Evolutionary conservation across 2,888 invertebrate genomes (phyloP), one percentile per base, ranked within the genome.

Genomic region (Oligia strigilis): DNA sequence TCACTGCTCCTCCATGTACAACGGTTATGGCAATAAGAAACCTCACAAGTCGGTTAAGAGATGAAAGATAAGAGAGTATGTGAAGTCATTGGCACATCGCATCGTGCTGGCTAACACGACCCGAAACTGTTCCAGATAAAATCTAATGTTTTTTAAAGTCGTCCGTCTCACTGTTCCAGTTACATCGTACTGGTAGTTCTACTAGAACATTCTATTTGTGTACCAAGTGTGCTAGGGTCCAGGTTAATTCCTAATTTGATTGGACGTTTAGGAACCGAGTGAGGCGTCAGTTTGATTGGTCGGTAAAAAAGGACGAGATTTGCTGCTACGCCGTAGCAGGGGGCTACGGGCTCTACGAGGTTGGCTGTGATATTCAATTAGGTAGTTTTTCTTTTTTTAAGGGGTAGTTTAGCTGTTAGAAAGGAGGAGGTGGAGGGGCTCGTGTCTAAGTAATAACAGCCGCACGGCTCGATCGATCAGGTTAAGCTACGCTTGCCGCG

Each of bases 61-160:
- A 87, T 88, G 75, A 60, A 78, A 88, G 88, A 89, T 89, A 88
- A 85, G 84, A 77, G 52, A 65, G 72, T 79, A 79, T 85, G 82
- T 87, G 64, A 82, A 84, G 82, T 86, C 75, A 83, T 84, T 75
- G 82, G 87, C 82, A 86, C 83, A 83, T 79, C 77, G 74, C 77
- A 19, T 84, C 81, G 84, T 84, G 78, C 83, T 75, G 76, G 52
- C 77, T 80, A 80, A 88, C 83, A 87, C 76, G 72, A 80, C 77
- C 69, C 81, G 69, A 80, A 83, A 87, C 78, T 40, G 79, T 77
- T 79, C 58, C 40, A 84, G 83, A 88, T 88, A 83, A 72, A 29
- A 86, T 86, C 83, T 74, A 69, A 77, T 78, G 73, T 80, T 82
- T 81, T 62, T 70, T 78, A 79, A 80, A 84, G 75, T 83, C 75